These are phyloP conservation scores for Syrmaticus mikado DNA, from an alignment of 2,113 vertebrate genomes.

Conservation along the genomic window DNA sequence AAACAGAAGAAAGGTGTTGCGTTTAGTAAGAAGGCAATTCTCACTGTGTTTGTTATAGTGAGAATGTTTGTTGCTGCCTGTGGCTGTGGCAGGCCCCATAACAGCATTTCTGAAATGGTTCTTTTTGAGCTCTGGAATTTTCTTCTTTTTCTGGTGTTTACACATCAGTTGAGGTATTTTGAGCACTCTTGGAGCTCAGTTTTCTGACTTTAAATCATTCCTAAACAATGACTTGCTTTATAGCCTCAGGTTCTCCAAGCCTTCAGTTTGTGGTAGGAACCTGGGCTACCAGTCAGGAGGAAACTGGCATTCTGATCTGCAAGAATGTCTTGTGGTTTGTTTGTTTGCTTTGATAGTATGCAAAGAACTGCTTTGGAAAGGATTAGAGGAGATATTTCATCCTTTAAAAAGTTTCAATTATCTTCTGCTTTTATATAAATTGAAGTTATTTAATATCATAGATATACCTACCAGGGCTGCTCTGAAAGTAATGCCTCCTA, in stretches of 20 bases:
- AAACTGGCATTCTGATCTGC: background rate
- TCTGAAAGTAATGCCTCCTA: background rate
- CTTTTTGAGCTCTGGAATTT: conserved; percentile 20
- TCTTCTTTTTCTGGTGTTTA: conserved; percentile 36
- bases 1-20: background rate
- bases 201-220: conserved; percentile 15
- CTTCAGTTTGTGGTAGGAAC: background rate
- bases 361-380: background rate
- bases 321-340: background rate
- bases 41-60: background rate
- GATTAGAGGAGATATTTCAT: background rate
- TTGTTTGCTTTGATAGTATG: background rate
- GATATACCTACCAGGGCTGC: background rate
- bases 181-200: background rate
- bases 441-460: background rate
- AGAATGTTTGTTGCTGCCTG: background rate
- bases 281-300: background rate
- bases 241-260: background rate
- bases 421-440: background rate
- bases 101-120: conserved; percentile 14
- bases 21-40: background rate
- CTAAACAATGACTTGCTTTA: conserved; percentile 8
- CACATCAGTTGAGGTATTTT: conserved; percentile 20
- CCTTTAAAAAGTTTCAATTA: background rate
- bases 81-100: background rate